These are phyloP conservation scores for Nematopogon swammerdamellus DNA, from an alignment of 2,888 invertebrate species.

Conservation along the genomic window DNA sequence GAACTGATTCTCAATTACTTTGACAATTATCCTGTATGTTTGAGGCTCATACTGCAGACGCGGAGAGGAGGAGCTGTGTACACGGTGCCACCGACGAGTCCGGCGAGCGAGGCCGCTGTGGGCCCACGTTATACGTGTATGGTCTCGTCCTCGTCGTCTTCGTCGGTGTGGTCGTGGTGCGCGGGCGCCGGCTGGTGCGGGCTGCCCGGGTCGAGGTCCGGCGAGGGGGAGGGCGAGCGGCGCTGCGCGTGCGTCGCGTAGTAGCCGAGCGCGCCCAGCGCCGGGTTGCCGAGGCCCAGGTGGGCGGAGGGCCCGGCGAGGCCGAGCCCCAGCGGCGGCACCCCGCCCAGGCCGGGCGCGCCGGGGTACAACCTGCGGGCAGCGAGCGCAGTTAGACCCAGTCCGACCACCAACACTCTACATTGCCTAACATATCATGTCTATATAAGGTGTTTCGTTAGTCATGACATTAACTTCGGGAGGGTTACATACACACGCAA, in stretches of 20 bases:
- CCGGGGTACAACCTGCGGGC: slow-evolving; percentile 59
- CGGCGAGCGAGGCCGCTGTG: no score
- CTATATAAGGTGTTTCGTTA: no score
- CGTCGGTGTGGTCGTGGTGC: slow-evolving; percentile 40
- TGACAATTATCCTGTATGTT: no score
- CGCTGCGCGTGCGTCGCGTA: slow-evolving; percentile 43
- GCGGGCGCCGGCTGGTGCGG: slow-evolving; percentile 46
- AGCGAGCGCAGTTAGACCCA: slow-evolving; percentile 6
- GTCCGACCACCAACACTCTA: neutral
- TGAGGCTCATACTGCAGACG: no score
- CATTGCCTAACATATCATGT: neutral
- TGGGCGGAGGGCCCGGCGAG: slow-evolving; percentile 68
- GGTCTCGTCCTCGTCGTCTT: slow-evolving; percentile 61
- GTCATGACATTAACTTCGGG: no score
- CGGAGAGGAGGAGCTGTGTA: no score
- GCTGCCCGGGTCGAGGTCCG: slow-evolving; percentile 60
- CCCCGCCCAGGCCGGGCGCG: slow-evolving; percentile 54
- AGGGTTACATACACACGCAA: no score
- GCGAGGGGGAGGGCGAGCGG: slow-evolving; percentile 35
- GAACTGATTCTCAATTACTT: no score
- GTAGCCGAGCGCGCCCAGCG: slow-evolving; percentile 53
- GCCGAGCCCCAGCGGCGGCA: slow-evolving; percentile 55
- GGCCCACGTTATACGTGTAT: slow-evolving; percentile 54
- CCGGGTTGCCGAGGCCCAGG: slow-evolving; percentile 66
- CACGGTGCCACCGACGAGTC: no score